Evolutionary conservation across 2,113 vertebrate species (phyloP).

Genomic region (Daboia siamensis): DNA sequence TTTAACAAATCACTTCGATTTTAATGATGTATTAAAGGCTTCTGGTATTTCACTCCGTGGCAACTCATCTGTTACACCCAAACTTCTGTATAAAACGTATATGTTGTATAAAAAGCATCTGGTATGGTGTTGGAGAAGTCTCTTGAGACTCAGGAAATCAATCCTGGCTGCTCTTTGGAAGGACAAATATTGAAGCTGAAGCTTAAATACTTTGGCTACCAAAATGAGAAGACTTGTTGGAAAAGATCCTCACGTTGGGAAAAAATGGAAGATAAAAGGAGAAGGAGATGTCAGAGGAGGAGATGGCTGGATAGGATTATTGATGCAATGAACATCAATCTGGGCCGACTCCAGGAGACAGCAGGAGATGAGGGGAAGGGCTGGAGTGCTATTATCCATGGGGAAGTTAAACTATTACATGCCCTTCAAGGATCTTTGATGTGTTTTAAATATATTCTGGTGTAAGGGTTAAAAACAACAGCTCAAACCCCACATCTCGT

Average conservation of each 20-base stretch:
- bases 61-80: not conserved
- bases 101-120: not conserved
- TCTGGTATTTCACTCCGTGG: not conserved
- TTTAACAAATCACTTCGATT: not conserved
- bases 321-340: too few relatives aligned
- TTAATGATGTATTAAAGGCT: not conserved
- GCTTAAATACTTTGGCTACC: not conserved
- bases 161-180: not conserved
- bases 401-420: too few relatives aligned
- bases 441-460: not conserved
- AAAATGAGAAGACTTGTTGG: not conserved
- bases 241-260: not conserved
- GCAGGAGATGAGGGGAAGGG: too few relatives aligned
- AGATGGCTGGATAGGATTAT: too few relatives aligned
- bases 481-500: not conserved
- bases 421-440: not conserved
- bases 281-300: too few relatives aligned
- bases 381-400: too few relatives aligned
- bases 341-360: too few relatives aligned
- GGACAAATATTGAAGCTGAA: not conserved
- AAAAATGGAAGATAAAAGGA: too few relatives aligned
- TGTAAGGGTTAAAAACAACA: not conserved
- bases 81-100: not conserved
- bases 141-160: not conserved
- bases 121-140: not conserved